phyloP scores from a whole-genome alignment of 2,888 invertebrate genomes.

The Agelastica alni region DNA sequence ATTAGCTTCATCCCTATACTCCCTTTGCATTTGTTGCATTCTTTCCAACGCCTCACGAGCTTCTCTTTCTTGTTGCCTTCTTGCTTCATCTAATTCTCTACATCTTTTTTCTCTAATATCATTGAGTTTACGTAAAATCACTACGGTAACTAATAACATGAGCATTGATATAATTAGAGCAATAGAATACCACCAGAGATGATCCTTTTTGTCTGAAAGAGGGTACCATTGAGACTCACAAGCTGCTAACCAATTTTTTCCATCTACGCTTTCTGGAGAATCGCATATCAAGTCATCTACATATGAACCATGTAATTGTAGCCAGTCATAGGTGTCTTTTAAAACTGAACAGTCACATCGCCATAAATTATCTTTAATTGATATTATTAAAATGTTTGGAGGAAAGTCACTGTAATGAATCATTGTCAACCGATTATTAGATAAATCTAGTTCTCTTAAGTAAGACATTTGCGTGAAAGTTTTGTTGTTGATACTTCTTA shows the following conservation, averaged over 20 bases:
- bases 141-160: slow-evolving; percentile 60
- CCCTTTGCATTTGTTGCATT: slow-evolving; percentile 57
- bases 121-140: slow-evolving; percentile 62
- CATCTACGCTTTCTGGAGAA: slow-evolving; percentile 66
- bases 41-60: slow-evolving; percentile 59
- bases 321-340: slow-evolving; percentile 64
- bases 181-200: slow-evolving; percentile 65
- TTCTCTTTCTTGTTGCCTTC: slow-evolving; percentile 61
- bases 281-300: slow-evolving; percentile 64
- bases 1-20: slow-evolving; percentile 48
- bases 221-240: slow-evolving; percentile 67
- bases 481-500: slow-evolving; percentile 64
- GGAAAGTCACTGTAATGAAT: slow-evolving; percentile 65
- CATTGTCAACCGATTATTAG: slow-evolving; percentile 72
- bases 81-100: slow-evolving; percentile 56
- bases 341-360: slow-evolving; percentile 72
- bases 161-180: slow-evolving; percentile 61
- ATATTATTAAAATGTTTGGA: slow-evolving; percentile 53
- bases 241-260: slow-evolving; percentile 70
- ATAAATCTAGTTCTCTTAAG: slow-evolving; percentile 65
- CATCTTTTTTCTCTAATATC: slow-evolving; percentile 59
- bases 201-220: slow-evolving; percentile 39
- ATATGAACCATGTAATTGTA: slow-evolving; percentile 61
- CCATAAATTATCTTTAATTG: slow-evolving; percentile 72
- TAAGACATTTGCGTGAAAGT: slow-evolving; percentile 68